phyloP scores from a whole-genome alignment of 2,888 invertebrate species.

The Endotricha flammealis region DNA sequence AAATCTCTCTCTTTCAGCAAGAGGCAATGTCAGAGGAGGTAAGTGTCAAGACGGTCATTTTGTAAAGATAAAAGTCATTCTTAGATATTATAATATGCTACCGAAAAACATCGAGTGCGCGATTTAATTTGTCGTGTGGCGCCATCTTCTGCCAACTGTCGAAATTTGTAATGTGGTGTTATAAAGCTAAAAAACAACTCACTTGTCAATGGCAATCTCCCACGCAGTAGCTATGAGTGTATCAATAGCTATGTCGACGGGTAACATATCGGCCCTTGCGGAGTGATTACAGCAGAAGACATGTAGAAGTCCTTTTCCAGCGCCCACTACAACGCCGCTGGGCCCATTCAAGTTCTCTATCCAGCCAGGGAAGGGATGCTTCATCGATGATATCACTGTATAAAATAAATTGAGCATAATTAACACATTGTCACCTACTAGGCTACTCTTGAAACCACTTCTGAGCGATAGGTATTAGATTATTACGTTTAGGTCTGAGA shows the following conservation, averaged over 20 bases:
- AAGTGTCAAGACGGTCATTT: no score
- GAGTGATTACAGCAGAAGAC: conserved; percentile 78
- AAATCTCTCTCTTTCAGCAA: no score
- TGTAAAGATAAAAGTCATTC: no score
- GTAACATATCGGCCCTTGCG: conserved; percentile 84
- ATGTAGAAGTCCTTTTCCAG: conserved; percentile 85
- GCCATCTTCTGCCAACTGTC: no score
- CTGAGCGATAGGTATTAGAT: no score
- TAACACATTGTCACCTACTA: no score
- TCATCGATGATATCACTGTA: conserved; percentile 80
- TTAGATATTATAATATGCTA: no score
- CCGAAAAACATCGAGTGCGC: no score
- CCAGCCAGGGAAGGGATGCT: conserved; percentile 87
- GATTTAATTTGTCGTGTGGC: no score
- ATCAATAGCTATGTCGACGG: conserved; percentile 89
- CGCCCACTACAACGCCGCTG: conserved; percentile 83
- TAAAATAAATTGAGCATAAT: conserved; percentile 3
- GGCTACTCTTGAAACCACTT: no score
- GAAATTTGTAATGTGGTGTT: no score
- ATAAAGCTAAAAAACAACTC: conserved; percentile 21
- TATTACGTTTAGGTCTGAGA: not conserved
- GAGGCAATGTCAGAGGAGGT: no score
- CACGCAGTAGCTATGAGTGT: conserved; percentile 84
- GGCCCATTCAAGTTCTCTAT: conserved; percentile 97
- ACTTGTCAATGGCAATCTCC: conserved; percentile 80